Conservation (phyloP, 2,888 invertebrate species). For the Autographa gamma region DNA sequence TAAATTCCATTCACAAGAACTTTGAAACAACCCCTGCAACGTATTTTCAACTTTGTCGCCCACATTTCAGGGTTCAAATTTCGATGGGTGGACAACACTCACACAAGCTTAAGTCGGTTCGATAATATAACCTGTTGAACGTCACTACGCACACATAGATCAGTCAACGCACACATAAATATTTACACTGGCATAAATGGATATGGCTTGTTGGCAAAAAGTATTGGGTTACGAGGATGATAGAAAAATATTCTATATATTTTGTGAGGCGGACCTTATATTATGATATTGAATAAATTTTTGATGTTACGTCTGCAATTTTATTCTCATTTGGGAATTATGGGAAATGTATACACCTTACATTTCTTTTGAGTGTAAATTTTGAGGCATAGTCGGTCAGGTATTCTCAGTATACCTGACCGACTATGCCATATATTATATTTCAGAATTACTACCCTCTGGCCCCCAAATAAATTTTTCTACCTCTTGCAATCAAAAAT, state of each 20-base stretch:
- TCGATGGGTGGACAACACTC: constrained; percentile 35
- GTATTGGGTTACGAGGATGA: constrained; percentile 55
- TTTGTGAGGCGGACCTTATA: constrained; percentile 37
- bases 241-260: constrained; percentile 41
- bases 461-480: too few species aligned
- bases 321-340: constrained; percentile 10
- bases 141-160: constrained; percentile 53
- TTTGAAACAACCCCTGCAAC: constrained; percentile 9
- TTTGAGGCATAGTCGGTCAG: too few species aligned
- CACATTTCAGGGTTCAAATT: constrained; percentile 13
- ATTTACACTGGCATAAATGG: constrained; percentile 49
- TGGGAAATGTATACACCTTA: neutral
- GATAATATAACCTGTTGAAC: constrained; percentile 67
- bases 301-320: constrained; percentile 36
- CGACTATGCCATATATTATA: too few species aligned
- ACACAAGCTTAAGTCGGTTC: constrained; percentile 58
- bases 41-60: neutral
- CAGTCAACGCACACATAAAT: constrained; percentile 42
- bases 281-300: constrained; percentile 54
- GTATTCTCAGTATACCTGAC: too few species aligned
- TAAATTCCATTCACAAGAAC: constrained; percentile 6
- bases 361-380: neutral
- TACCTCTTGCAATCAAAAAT: too few species aligned
- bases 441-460: too few species aligned
- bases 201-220: constrained; percentile 50